These are phyloP conservation scores for Vireo altiloquus DNA, from an alignment of 2,113 vertebrate species.

Conservation along the genomic window DNA sequence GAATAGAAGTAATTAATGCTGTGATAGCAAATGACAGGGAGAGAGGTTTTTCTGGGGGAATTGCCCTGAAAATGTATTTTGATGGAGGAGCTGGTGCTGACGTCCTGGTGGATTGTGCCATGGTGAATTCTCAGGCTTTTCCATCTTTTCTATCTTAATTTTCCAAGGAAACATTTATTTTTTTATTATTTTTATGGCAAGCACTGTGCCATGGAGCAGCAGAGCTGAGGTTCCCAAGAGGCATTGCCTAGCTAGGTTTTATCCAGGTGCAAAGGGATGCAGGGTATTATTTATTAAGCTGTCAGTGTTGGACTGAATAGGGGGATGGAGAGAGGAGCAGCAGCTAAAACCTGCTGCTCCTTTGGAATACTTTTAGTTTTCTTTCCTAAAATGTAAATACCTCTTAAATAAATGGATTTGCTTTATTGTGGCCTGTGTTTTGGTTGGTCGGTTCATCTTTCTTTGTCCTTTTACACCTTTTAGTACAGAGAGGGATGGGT, in stretches of 20 bases:
- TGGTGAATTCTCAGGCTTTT: not conserved
- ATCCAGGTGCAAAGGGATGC: not conserved
- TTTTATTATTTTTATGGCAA: not conserved
- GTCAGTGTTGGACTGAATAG: not conserved
- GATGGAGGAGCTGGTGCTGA: not conserved
- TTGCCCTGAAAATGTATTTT: not conserved
- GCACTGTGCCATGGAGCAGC: not conserved
- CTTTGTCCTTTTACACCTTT: not conserved
- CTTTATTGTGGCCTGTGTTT: not conserved
- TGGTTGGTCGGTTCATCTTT: not conserved
- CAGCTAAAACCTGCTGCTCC: not conserved
- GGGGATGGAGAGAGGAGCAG: not conserved
- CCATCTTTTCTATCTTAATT: not conserved
- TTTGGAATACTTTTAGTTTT: not conserved
- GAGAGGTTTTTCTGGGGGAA: not conserved
- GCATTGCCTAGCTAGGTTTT: not conserved
- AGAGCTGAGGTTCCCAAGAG: not conserved
- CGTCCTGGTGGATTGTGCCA: accelerated
- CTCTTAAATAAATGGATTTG: not conserved
- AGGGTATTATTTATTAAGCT: not conserved
- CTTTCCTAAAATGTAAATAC: not conserved
- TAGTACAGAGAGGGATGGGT: not conserved
- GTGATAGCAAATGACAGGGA: not conserved
- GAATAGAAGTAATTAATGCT: not conserved
- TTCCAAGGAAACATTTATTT: not conserved